Evolutionary conservation across 2,797 vertebrate species (phyloP).

Genomic region (Hydrolagus colliei): DNA sequence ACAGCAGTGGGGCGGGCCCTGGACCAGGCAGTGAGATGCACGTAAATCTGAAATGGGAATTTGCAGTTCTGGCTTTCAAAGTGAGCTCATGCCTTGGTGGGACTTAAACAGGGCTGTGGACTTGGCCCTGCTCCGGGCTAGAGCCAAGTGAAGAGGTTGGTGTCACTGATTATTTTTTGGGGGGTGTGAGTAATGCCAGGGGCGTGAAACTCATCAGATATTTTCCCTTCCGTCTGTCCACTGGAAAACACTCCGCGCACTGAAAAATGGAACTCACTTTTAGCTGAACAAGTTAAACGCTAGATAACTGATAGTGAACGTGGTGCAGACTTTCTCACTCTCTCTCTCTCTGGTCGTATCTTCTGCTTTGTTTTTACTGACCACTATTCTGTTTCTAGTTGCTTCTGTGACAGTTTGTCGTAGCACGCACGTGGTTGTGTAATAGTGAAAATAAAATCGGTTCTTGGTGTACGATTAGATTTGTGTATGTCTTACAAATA

Average conservation of each 20-base stretch:
- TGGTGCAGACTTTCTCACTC: slow-evolving; percentile 83
- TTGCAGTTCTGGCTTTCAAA: too few species aligned
- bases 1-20: too few species aligned
- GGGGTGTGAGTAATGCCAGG: slow-evolving; percentile 72
- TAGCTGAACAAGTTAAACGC: slow-evolving; percentile 89
- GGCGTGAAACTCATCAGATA: slow-evolving; percentile 70
- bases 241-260: slow-evolving; percentile 81
- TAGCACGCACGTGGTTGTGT: slow-evolving; percentile 96
- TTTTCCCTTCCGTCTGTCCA: slow-evolving; percentile 58
- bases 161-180: slow-evolving; percentile 49
- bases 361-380: slow-evolving; percentile 92
- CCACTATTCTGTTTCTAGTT: slow-evolving; percentile 96
- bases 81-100: too few species aligned
- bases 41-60: too few species aligned
- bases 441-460: slow-evolving; percentile 76
- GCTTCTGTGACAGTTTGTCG: slow-evolving; percentile 97
- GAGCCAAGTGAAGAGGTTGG: slow-evolving; percentile 41
- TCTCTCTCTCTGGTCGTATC: slow-evolving; percentile 98
- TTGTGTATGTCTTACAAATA: slow-evolving; percentile 96
- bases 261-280: slow-evolving; percentile 62
- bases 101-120: too few species aligned
- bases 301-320: slow-evolving; percentile 96
- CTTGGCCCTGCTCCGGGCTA: too few species aligned
- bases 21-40: too few species aligned
- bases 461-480: slow-evolving; percentile 93